A percentile compares a stretch with the other conserved stretches of the same genome.
phyloP scores from a whole-genome alignment of 2,113 vertebrate species.

The Siniperca knerii region DNA sequence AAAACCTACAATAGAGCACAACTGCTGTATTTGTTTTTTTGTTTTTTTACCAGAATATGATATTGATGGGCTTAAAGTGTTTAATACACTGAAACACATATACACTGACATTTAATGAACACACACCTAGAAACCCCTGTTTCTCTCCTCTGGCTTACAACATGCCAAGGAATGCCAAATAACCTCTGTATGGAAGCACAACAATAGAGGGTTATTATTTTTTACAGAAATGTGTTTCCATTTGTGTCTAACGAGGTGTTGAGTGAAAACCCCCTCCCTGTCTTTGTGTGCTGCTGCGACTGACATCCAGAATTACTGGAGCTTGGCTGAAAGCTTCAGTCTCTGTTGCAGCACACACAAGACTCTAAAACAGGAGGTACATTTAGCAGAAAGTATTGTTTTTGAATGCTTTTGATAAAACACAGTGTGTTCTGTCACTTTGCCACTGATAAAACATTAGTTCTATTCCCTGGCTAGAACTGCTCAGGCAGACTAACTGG shows the following conservation, averaged over 20 bases:
- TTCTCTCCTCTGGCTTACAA: neutral
- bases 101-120: neutral
- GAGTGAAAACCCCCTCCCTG: constrained; percentile 38
- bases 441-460: neutral
- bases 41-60: neutral
- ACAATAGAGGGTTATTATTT: constrained; percentile 20
- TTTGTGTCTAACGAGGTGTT: constrained; percentile 55
- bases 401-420: neutral
- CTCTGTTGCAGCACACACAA: neutral
- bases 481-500: neutral
- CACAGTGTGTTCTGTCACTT: neutral
- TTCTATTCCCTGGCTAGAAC: neutral
- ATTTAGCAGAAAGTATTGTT: neutral
- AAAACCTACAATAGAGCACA: neutral
- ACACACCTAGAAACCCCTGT: neutral
- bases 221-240: constrained; percentile 44
- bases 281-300: constrained; percentile 44
- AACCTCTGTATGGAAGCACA: neutral
- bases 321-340: constrained; percentile 7
- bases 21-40: too few species aligned
- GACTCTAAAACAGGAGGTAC: constrained; percentile 23
- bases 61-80: neutral
- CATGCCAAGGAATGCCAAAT: constrained; percentile 18
- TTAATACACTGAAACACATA: neutral
- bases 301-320: constrained; percentile 34